phyloP scores from a whole-genome alignment of 2,797 vertebrate species.

The Amblyopsis hoosieri region DNA sequence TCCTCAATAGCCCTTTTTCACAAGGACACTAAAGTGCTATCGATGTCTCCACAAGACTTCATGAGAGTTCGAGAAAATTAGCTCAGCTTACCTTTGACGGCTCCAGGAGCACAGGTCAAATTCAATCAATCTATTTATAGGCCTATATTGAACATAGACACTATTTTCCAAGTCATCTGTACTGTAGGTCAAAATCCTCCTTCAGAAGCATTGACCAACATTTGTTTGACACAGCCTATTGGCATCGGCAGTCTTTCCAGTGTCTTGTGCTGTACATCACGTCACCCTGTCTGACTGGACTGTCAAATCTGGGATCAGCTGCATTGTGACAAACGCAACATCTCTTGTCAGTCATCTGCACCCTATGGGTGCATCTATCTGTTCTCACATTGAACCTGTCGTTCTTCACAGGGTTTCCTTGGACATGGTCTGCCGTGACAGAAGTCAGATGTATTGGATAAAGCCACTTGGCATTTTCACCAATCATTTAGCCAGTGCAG shows the following conservation, averaged over 20 bases:
- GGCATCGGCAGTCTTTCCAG: conserved; percentile 1
- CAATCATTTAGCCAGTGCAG: conserved; percentile 34
- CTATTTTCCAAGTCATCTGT: no score
- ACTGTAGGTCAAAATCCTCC: conserved; percentile 4
- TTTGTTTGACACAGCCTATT: conserved; percentile 13
- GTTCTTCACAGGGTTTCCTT: conserved; percentile 7
- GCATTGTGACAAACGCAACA: conserved; percentile 15
- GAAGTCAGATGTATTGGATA: neutral
- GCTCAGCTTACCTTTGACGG: no score
- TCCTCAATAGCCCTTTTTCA: no score
- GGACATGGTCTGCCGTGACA: neutral
- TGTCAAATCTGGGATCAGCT: conserved; percentile 10
- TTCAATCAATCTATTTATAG: no score
- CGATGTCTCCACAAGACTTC: no score
- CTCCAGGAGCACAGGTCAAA: no score
- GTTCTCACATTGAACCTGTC: conserved; percentile 21
- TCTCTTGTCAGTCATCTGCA: conserved; percentile 6
- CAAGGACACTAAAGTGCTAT: no score
- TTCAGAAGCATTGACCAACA: conserved; percentile 26
- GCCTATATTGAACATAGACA: no score
- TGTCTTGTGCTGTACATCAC: conserved; percentile 16
- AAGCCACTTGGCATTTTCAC: conserved; percentile 43
- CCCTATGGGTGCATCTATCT: conserved; percentile 7
- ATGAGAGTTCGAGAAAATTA: no score
- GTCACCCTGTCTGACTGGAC: conserved; percentile 3